phyloP scores from a whole-genome alignment of 2,888 invertebrate species.

The Thymelicus lineola region DNA sequence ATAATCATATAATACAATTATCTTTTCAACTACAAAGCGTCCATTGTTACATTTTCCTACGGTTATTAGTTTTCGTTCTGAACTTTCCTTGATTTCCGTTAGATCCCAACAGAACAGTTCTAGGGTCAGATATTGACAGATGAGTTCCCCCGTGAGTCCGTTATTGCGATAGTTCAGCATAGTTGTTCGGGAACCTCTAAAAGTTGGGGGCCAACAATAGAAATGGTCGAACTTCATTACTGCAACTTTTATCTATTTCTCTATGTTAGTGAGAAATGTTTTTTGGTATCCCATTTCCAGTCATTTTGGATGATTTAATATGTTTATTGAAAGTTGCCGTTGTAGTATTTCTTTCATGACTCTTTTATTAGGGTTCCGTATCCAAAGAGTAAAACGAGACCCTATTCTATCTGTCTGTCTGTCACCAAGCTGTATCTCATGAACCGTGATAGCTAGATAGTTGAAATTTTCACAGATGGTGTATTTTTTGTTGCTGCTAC shows the following conservation, averaged over 20 bases:
- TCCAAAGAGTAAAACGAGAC: no score
- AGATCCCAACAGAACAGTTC: slow-evolving; percentile 6
- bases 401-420: no score
- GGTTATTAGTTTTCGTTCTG: slow-evolving; percentile 5
- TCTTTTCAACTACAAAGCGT: not conserved
- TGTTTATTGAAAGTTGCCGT: no score
- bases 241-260: slow-evolving; percentile 16
- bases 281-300: not conserved
- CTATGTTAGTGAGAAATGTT: not conserved
- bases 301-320: not conserved
- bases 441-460: no score
- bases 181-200: slow-evolving; percentile 24
- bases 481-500: no score
- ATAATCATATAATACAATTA: not conserved
- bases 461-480: no score
- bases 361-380: no score
- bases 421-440: no score
- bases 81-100: slow-evolving; percentile 22
- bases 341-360: no score
- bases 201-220: slow-evolving; percentile 23
- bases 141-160: slow-evolving; percentile 15
- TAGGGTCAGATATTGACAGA: slow-evolving; percentile 30
- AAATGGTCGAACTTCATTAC: slow-evolving; percentile 21
- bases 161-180: slow-evolving; percentile 35
- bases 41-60: slow-evolving; percentile 4